Percentiles rank a stretch among this genome's conserved stretches.
These are phyloP conservation scores for Lepidocyrtoides sp. DNA, from an alignment of 2,888 invertebrate species.

Conservation along the genomic window DNA sequence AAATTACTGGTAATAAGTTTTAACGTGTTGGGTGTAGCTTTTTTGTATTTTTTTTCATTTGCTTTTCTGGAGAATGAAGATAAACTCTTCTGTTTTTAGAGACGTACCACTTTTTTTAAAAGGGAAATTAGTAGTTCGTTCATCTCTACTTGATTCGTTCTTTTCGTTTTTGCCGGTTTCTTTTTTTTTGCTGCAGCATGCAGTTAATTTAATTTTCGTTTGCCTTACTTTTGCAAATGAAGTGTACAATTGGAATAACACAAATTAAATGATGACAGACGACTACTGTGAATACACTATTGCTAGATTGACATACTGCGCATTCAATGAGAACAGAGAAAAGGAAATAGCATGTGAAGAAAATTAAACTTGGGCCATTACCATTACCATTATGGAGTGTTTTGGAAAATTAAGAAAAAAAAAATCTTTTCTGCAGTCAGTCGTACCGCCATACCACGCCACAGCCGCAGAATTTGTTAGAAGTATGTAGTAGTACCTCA, in stretches of 20 bases:
- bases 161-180: neutral
- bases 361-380: neutral
- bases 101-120: neutral
- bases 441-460: too few relatives aligned
- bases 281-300: neutral
- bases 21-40: neutral
- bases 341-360: neutral
- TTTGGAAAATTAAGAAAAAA: neutral
- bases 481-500: neutral
- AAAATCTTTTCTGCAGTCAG: too few relatives aligned
- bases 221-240: neutral
- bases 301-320: neutral
- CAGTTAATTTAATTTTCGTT: constrained; percentile 11
- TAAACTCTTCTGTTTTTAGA: too few relatives aligned
- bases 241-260: constrained; percentile 27
- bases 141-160: neutral
- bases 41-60: too few relatives aligned
- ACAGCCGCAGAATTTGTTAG: too few relatives aligned
- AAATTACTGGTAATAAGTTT: neutral
- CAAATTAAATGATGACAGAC: constrained; percentile 15
- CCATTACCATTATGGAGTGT: neutral
- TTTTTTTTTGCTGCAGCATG: neutral
- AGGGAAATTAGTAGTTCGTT: neutral
- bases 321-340: too few relatives aligned
- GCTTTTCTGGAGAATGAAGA: constrained; percentile 14